A percentile compares a stretch with the other conserved stretches of the same genome.
Evolutionary conservation across 2,797 vertebrate species (phyloP).

Genomic region (Odontamblyopus lacepedii): DNA sequence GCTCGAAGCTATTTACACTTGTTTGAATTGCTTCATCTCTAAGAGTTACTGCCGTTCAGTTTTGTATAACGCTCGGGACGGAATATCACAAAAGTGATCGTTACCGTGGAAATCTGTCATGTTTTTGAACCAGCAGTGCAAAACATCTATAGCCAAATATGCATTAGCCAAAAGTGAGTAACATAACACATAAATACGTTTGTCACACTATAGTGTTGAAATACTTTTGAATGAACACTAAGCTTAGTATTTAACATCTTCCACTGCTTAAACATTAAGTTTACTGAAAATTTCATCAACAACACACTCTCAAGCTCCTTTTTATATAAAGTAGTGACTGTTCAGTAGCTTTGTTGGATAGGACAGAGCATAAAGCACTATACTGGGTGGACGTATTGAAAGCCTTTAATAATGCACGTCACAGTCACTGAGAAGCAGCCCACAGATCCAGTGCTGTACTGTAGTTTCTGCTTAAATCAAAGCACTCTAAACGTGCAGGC

Average conservation of each 20-base stretch:
- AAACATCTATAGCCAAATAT: too few species aligned
- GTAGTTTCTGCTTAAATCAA: constrained; percentile 52
- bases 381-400: constrained; percentile 9
- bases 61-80: neutral
- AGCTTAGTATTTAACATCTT: too few species aligned
- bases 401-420: constrained; percentile 33
- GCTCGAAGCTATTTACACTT: neutral
- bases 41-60: neutral
- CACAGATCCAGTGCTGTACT: constrained; percentile 16
- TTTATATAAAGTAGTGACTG: neutral
- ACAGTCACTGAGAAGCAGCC: constrained; percentile 30
- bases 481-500: constrained; percentile 47
- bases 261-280: too few species aligned
- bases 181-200: too few species aligned
- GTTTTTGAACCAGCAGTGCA: too few species aligned
- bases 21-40: neutral
- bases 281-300: too few species aligned
- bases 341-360: neutral
- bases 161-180: too few species aligned
- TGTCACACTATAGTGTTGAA: too few species aligned
- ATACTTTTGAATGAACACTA: too few species aligned
- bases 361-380: neutral
- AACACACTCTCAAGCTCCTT: too few species aligned
- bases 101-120: too few species aligned
- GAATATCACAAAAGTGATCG: too few species aligned